Evolutionary conservation across 2,113 vertebrate genomes (phyloP).

Genomic region (Apistogramma diplotaenia): DNA sequence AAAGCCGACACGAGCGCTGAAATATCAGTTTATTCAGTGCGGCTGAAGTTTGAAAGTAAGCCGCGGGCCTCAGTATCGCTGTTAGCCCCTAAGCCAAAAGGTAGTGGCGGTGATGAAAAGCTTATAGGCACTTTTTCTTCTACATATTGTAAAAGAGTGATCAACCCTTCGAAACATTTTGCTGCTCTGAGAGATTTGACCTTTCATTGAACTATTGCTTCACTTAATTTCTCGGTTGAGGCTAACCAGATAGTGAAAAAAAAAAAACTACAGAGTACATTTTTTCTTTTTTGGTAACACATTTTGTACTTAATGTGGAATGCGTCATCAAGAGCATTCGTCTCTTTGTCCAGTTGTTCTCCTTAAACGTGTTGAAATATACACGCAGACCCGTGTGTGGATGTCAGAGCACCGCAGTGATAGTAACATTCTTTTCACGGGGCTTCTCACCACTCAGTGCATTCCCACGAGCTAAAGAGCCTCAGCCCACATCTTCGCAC

Average conservation of each 20-base stretch:
- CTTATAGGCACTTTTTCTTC: neutral
- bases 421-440: conserved; percentile 20
- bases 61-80: neutral
- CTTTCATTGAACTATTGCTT: conserved; percentile 25
- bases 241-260: neutral
- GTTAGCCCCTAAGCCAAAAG: neutral
- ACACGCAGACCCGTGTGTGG: neutral
- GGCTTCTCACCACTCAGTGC: conserved; percentile 18
- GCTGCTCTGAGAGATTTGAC: conserved; percentile 4
- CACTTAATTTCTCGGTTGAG: neutral
- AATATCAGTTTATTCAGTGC: neutral
- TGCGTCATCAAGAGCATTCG: neutral
- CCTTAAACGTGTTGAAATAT: neutral
- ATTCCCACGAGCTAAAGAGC: conserved; percentile 39
- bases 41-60: neutral
- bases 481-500: conserved; percentile 38
- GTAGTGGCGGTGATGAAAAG: neutral
- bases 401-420: neutral
- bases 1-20: neutral
- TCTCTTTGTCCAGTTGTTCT: neutral
- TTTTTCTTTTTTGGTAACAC: neutral
- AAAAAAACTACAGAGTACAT: neutral
- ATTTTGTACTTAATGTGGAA: neutral
- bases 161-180: conserved; percentile 2
- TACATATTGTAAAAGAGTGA: conserved; percentile 22